Percentiles rank a stretch among this genome's conserved stretches.
Evolutionary conservation across 2,888 invertebrate genomes (phyloP).

Genomic region (Spilarctia lutea): DNA sequence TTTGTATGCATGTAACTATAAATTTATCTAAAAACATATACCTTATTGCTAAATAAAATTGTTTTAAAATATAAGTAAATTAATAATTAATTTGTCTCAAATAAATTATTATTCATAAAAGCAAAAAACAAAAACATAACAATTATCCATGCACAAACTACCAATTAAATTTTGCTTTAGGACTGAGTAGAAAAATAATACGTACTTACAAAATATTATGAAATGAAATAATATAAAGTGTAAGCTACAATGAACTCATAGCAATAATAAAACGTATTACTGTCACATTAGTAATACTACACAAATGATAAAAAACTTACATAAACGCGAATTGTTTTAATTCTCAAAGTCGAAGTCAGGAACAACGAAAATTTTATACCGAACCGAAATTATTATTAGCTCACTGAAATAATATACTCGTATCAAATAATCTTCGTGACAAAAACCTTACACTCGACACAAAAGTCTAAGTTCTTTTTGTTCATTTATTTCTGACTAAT

Average conservation of each 20-base stretch:
- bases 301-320: neutral
- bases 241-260: neutral
- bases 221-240: neutral
- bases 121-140: too few species aligned
- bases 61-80: too few species aligned
- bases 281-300: neutral
- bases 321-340: neutral
- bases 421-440: slow-evolving; percentile 5
- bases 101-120: too few species aligned
- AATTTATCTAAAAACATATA: too few species aligned
- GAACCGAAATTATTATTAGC: slow-evolving; percentile 14
- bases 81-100: too few species aligned
- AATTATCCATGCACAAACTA: too few species aligned
- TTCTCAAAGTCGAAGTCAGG: neutral
- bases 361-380: neutral
- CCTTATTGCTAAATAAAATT: too few species aligned
- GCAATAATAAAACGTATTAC: neutral
- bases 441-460: slow-evolving; percentile 5
- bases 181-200: neutral
- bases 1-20: too few species aligned
- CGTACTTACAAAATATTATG: neutral
- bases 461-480: neutral
- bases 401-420: slow-evolving; percentile 1
- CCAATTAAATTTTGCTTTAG: neutral
- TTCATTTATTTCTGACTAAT: neutral